phyloP scores from a whole-genome alignment of 2,888 invertebrate genomes.

The Callinectes sapidus region DNA sequence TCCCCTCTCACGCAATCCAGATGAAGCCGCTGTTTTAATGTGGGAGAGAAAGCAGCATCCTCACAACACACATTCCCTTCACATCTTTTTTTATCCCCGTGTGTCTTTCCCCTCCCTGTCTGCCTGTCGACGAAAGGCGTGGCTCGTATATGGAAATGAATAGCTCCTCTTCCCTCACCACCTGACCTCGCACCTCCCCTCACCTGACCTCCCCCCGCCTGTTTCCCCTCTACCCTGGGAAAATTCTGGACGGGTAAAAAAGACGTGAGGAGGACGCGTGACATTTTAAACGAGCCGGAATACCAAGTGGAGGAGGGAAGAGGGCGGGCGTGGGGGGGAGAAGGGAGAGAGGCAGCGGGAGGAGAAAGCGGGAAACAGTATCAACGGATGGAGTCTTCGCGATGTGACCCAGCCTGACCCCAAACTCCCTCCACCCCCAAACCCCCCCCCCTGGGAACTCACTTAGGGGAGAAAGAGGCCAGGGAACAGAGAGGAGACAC shows the following conservation, averaged over 20 bases:
- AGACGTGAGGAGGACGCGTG: constrained; percentile 53
- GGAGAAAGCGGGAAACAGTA: constrained; percentile 33
- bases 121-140: constrained; percentile 5
- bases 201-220: constrained; percentile 50
- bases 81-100: neutral
- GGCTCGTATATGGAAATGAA: constrained; percentile 9
- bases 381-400: constrained; percentile 56
- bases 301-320: constrained; percentile 23
- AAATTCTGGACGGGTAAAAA: constrained; percentile 45
- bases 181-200: constrained; percentile 48
- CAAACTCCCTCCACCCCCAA: neutral
- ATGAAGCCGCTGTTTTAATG: neutral
- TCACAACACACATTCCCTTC: neutral
- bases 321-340: neutral
- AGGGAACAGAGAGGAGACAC: neutral
- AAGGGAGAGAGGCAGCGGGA: neutral
- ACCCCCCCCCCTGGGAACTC: constrained; percentile 17
- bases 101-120: constrained; percentile 9
- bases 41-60: constrained; percentile 8
- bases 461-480: neutral
- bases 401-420: constrained; percentile 53
- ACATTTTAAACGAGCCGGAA: constrained; percentile 59
- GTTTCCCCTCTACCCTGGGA: constrained; percentile 49
- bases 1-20: constrained; percentile 3
- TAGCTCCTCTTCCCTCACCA: constrained; percentile 39